Percentiles rank a stretch among this genome's conserved stretches.
phyloP scores from a whole-genome alignment of 2,888 invertebrate genomes.

The Philopedon plagiatum region DNA sequence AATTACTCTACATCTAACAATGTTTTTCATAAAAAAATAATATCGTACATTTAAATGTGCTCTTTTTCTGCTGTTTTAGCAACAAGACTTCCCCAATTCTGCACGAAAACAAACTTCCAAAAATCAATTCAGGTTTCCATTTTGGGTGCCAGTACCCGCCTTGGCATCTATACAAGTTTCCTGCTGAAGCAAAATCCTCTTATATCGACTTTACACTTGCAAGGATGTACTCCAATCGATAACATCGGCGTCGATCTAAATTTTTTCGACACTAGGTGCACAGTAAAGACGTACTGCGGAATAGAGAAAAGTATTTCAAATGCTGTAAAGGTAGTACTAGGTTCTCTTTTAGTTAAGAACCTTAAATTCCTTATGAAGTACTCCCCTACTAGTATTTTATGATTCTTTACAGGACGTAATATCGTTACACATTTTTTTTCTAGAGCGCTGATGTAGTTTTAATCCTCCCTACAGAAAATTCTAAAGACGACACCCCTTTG shows the following conservation, averaged over 20 bases:
- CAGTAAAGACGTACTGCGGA: slow-evolving; percentile 56
- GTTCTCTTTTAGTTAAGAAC: too few species aligned
- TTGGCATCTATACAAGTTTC: slow-evolving; percentile 71
- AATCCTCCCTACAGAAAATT: slow-evolving; percentile 54
- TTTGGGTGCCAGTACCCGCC: slow-evolving; percentile 71
- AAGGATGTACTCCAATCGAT: slow-evolving; percentile 59
- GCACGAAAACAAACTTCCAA: slow-evolving; percentile 43
- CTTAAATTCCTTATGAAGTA: too few species aligned
- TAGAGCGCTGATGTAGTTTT: slow-evolving; percentile 65
- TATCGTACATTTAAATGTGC: too few species aligned
- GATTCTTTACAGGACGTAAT: too few species aligned
- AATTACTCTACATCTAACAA: too few species aligned
- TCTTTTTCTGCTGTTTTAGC: too few species aligned
- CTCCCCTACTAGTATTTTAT: too few species aligned
- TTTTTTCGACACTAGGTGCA: slow-evolving; percentile 63
- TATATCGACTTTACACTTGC: slow-evolving; percentile 61
- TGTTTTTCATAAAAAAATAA: too few species aligned
- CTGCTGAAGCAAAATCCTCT: slow-evolving; percentile 73
- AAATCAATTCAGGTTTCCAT: slow-evolving; percentile 62
- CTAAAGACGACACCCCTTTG: slow-evolving; percentile 51
- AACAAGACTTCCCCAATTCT: background rate
- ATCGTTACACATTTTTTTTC: too few species aligned
- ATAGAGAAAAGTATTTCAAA: slow-evolving; percentile 54
- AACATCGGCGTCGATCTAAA: slow-evolving; percentile 62
- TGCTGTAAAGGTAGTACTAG: slow-evolving; percentile 61